Evolutionary conservation across 2,113 vertebrate genomes (phyloP), one percentile per base, ranked within the genome.

Genomic region (Muscicapa adusta): DNA sequence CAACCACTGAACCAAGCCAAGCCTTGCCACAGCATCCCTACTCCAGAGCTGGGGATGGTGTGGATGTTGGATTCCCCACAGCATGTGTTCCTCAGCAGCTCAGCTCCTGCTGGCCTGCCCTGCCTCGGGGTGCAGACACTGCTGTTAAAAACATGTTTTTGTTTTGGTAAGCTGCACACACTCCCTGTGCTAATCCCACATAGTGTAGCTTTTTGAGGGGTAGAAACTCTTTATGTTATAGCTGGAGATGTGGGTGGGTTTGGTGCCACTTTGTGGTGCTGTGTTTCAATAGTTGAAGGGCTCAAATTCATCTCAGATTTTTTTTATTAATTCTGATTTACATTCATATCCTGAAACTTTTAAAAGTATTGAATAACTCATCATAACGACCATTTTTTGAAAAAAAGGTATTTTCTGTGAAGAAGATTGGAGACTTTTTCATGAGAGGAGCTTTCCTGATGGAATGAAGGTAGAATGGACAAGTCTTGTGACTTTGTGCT

Each of bases 171-270:
- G 10, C 25, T 82, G 18, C 80, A 17, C 23, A 5, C 67, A 1
- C 38, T 34, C 26, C 38, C 51, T 71, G 2, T 33, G 18, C 38
- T 45, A 1, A 33, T 66, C 18, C 60, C 71, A 23, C 47, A 2
- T 2, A 13, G 12, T 2, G 3, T 10, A 0, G 18, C 47, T 47
- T 14, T 53, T 11, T 12, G 29, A 68, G 17, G 24, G 14, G 3
- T 36, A 8, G 26, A 22, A 42, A 9, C 34, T 43, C 48, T 12
- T 12, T 5, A 31, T 25, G 25, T 53, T 28, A 14, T 18, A 51
- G 48, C 12, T 66, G 34, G 17, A 18, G 42, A 9, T 83, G 31
- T 2, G 5, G 6, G 28, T 20, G 50, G 26, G 29, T 24, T 48
- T 76, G 66, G 54, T 75, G 54, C 36, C 9, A 0, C 42, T 68